phyloP scores from a whole-genome alignment of 2,888 invertebrate genomes.

The Neria commutata region DNA sequence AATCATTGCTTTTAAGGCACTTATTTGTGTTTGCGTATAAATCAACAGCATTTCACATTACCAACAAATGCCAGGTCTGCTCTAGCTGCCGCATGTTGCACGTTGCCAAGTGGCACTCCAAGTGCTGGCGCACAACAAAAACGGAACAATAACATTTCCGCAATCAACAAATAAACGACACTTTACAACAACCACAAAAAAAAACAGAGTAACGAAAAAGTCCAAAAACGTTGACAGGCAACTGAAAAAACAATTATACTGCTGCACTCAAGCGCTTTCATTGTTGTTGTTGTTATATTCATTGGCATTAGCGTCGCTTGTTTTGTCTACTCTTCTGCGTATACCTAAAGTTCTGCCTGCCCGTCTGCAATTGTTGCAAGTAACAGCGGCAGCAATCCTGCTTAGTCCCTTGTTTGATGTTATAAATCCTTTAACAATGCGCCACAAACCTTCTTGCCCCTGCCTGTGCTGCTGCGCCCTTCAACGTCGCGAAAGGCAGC shows the following conservation, averaged over 20 bases:
- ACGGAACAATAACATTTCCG: conserved; percentile 1
- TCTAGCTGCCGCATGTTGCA: no score
- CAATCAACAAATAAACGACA: background rate
- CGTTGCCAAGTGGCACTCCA: conserved; percentile 31
- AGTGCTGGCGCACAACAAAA: conserved; percentile 24
- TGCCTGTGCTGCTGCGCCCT: no score
- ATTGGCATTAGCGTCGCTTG: no score
- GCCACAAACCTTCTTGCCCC: no score
- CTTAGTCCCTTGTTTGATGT: conserved; percentile 16
- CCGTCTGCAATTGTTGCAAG: background rate
- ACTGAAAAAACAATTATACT: conserved; percentile 6
- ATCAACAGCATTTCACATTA: conserved; percentile 33
- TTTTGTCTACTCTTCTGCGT: no score
- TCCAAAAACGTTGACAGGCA: background rate
- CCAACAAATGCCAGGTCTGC: no score
- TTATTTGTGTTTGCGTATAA: conserved; percentile 20
- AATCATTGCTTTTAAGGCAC: conserved; percentile 2
- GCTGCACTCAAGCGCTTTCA: no score
- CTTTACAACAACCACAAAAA: background rate
- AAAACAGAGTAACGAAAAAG: background rate
- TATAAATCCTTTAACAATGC: conserved; percentile 19
- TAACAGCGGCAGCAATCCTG: background rate
- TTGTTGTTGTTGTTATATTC: background rate
- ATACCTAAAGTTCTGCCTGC: background rate
- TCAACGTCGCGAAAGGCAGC: no score